Base-by-base conservation (phyloP, 2,113 vertebrate species). In the Callipepla californica region DNA sequence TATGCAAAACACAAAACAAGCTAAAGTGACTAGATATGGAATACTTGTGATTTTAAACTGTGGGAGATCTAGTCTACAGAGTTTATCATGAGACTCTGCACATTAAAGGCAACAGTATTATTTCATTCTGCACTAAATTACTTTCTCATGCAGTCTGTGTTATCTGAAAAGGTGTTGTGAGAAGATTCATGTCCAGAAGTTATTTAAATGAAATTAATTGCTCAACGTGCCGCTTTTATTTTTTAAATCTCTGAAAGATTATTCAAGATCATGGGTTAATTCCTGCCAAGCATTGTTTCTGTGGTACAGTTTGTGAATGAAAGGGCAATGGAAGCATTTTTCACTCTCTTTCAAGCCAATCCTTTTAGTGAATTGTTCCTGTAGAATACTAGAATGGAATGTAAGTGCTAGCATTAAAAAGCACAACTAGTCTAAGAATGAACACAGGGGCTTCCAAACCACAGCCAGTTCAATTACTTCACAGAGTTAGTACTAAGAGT, bases 251-350 rank as follows among this genome's bases (percentile, higher is more conserved):
- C 44, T 0, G 0, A 68, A 90, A 90, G 13, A 81, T 92, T 84
- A 78, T 75, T 84, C 51, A 72, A 69, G 62, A 89, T n/a, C 58
- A 75, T 15, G 28, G 69, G 62, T 89, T 94, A 93, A 90, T 74
- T 87, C 53, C 86, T 58, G 44, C 45, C 30, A 75, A 66, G 40
- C 0, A 0, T 76, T 87, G 26, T 73, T 89, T 84, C 59, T 78
- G 0, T 48, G 15, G 47, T 86, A 45, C 20, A 25, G 36, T 40
- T 32, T 25, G 44, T 28, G 79, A 51, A 76, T 34, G 11, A 92
- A 92, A 88, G 2, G 1, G 19, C 26, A 87, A 22, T 25, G 77
- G 38, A 83, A 90, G 57, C 0, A 0, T 7, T 40, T 66, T 17
- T 82, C 14, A 25, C 15, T 45, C 40, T 62, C 20, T 78, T 80